Base-by-base conservation (phyloP, 2,888 invertebrate species). In the Cheilosia grossa region DNA sequence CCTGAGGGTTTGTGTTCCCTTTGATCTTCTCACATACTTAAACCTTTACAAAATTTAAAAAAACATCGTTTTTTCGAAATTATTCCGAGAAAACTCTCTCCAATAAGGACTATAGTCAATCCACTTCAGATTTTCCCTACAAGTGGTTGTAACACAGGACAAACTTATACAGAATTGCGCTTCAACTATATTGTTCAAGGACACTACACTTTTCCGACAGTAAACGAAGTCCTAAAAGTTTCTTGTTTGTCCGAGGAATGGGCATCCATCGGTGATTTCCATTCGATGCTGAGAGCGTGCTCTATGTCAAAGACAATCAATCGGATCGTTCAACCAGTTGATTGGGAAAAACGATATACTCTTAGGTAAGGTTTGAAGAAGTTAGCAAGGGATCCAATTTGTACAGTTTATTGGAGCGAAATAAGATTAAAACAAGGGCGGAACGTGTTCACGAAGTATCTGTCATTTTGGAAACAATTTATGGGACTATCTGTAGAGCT, bases 41-140 rank as follows among this genome's bases (percentile, higher is more conserved):
- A 9, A 54, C 15, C n/a, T 47, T 21, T 10, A 49, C 4, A 21
- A n/a, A 72, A 72, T 51, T 51, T 72, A 61, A 72, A n/a, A n/a
- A n/a, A n/a, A 24, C 21, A 51, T 30, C 59, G 24, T 27, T 9
- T 4, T 59, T 37, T 27, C 30, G 10, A 24, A 40, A 37, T 13
- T 7, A 24, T 40, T 24, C 19, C 19, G 6, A 30, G n/a, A 40
- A 51, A 66, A 51, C 17, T 24, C 42, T 30, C 15, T 42, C 10
- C 30, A 2, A 37, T 19, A 59, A 59, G 40, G 49, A 61, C 27
- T 42, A 21, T 21, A 42, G n/a, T 30, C 72, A 59, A 70, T 72
- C 40, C 72, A 27, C 10, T 53, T 53, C 40, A 53, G 30, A 19
- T 42, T 53, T 61, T 37, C 47, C n/a, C 21, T 40, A 53, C 9